phyloP scores from a whole-genome alignment of 2,888 invertebrate species.

The Eurytoma adleriae region DNA sequence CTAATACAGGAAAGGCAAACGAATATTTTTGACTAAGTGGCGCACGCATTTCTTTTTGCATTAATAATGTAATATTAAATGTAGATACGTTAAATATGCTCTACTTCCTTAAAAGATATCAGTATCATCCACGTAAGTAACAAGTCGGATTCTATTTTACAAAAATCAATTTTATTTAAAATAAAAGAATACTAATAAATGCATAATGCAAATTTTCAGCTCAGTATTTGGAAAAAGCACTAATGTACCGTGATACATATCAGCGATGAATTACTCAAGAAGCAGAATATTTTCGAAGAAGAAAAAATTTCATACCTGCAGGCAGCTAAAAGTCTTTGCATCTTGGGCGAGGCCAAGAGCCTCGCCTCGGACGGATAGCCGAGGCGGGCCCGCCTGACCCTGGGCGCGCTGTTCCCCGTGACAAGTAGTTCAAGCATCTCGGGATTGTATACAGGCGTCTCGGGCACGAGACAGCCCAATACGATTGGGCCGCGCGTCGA shows the following conservation, averaged over 20 bases:
- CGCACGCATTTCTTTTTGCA: constrained; percentile 18
- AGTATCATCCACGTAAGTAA: no score
- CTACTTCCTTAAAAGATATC: no score
- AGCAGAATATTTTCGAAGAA: no score
- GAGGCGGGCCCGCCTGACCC: constrained; percentile 71
- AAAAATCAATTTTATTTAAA: no score
- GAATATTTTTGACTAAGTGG: background rate
- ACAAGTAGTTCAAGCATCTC: constrained; percentile 74
- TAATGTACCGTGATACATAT: background rate
- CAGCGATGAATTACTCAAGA: no score
- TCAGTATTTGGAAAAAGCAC: background rate
- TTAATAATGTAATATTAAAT: background rate
- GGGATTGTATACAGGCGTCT: constrained; percentile 73
- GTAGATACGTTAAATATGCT: no score
- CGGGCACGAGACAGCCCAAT: constrained; percentile 77
- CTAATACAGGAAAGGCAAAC: background rate
- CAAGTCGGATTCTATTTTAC: no score
- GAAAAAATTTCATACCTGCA: constrained; percentile 71
- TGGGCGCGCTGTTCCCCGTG: constrained; percentile 72
- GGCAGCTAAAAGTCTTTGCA: constrained; percentile 76
- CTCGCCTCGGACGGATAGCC: constrained; percentile 76
- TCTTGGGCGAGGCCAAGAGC: constrained; percentile 76
- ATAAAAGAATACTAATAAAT: no score
- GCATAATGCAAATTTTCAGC: background rate
- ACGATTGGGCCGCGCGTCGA: constrained; percentile 76